phyloP scores from a whole-genome alignment of 2,888 invertebrate genomes.

The Lissonota sp. region DNA sequence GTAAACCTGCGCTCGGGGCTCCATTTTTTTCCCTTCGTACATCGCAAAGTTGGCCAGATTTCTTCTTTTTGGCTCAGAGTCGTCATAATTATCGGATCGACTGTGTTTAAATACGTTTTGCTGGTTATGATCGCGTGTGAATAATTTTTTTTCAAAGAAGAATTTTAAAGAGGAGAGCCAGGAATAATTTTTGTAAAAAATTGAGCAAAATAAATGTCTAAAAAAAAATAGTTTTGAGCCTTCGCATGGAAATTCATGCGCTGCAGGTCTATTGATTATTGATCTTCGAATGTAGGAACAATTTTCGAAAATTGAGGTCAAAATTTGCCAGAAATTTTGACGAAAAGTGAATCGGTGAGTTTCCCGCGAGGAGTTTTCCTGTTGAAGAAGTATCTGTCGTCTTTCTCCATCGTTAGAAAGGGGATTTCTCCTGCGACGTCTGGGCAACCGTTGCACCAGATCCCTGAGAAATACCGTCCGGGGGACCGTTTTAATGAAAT shows the following conservation, averaged over 20 bases:
- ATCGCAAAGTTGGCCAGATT: not conserved
- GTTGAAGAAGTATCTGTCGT: slow-evolving; percentile 37
- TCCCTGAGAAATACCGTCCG: slow-evolving; percentile 59
- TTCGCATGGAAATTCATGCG: too few relatives aligned
- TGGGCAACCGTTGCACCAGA: slow-evolving; percentile 66
- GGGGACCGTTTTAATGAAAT: slow-evolving; percentile 66
- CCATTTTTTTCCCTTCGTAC: not conserved
- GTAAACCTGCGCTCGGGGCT: not conserved
- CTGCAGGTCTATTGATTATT: too few relatives aligned
- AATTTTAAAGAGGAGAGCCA: too few relatives aligned
- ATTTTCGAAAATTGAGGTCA: not conserved
- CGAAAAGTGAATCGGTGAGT: slow-evolving; percentile 25
- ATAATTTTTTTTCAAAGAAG: too few relatives aligned
- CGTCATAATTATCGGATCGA: not conserved
- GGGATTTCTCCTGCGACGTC: slow-evolving; percentile 49
- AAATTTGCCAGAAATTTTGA: not conserved
- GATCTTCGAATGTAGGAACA: too few relatives aligned
- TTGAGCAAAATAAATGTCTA: too few relatives aligned
- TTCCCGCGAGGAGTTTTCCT: slow-evolving; percentile 57
- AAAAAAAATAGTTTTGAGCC: too few relatives aligned
- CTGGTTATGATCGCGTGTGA: too few relatives aligned
- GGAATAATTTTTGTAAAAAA: too few relatives aligned
- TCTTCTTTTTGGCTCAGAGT: not conserved
- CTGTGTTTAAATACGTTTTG: too few relatives aligned
- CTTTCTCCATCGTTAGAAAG: slow-evolving; percentile 22